phyloP scores from a whole-genome alignment of 2,797 vertebrate genomes.

The Podarcis siculus region DNA sequence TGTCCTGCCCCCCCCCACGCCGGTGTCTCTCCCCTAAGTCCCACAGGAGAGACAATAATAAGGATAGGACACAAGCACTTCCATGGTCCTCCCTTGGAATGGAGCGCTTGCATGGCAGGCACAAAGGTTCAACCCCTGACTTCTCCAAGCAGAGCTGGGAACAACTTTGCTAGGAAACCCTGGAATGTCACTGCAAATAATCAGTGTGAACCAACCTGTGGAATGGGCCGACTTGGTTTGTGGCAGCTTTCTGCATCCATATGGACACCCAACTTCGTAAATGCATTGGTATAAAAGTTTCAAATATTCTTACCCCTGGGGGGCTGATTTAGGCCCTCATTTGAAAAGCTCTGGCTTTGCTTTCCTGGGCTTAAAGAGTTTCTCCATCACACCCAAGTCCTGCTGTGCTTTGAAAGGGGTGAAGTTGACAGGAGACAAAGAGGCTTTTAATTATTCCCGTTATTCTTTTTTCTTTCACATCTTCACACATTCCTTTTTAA shows the following conservation, averaged over 20 bases:
- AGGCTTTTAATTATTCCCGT: constrained; percentile 65
- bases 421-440: constrained; percentile 45
- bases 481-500: constrained; percentile 65
- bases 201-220: too few species aligned
- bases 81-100: neutral
- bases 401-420: constrained; percentile 35
- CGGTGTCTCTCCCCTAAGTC: too few species aligned
- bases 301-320: neutral
- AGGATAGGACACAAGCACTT: neutral
- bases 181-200: neutral
- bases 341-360: neutral
- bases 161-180: neutral
- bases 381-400: neutral
- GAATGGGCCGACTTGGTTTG: neutral
- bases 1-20: too few species aligned
- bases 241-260: neutral
- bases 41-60: neutral
- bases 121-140: neutral
- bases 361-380: neutral
- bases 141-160: neutral
- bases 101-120: neutral
- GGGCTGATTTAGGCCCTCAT: neutral
- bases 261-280: neutral
- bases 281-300: neutral
- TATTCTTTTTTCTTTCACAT: constrained; percentile 63